phyloP scores from a whole-genome alignment of 2,888 invertebrate species.

The Gryllus longicercus region DNA sequence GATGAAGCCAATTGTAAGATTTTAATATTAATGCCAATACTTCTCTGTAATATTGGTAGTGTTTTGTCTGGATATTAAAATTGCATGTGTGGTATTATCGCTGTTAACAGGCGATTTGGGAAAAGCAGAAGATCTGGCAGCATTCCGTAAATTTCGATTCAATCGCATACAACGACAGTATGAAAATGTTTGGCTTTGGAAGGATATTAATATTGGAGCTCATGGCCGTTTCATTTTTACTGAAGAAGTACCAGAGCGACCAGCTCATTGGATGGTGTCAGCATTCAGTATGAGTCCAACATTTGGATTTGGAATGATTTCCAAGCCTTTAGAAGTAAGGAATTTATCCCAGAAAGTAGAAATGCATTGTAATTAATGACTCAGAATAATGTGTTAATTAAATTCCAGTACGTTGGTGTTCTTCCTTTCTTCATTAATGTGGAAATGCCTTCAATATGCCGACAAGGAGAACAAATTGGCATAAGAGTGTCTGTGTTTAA shows the following conservation, averaged over 20 bases:
- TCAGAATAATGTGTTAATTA: constrained; percentile 26
- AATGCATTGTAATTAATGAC: neutral
- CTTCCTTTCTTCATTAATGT: constrained; percentile 93
- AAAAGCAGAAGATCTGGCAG: constrained; percentile 64
- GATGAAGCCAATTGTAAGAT: constrained; percentile 75
- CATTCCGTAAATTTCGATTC: constrained; percentile 79
- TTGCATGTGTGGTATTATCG: constrained; percentile 19
- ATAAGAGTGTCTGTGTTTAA: constrained; percentile 91
- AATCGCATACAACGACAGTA: constrained; percentile 87
- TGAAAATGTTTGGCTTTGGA: constrained; percentile 94
- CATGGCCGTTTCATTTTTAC: constrained; percentile 86
- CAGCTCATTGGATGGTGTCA: constrained; percentile 90
- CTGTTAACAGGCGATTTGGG: constrained; percentile 54
- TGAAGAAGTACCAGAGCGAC: constrained; percentile 75
- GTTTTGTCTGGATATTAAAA: neutral
- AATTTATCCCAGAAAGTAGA: neutral
- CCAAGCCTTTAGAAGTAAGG: constrained; percentile 68
- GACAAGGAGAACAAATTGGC: constrained; percentile 91
- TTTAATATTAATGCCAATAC: neutral
- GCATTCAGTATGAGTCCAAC: constrained; percentile 87
- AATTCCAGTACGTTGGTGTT: constrained; percentile 74
- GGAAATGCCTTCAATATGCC: constrained; percentile 79
- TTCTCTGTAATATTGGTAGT: neutral
- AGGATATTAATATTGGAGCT: constrained; percentile 87
- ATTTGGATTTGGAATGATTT: constrained; percentile 82